These are phyloP conservation scores for Malacoraja senta DNA, from an alignment of 2,797 vertebrate species.

Conservation along the genomic window DNA sequence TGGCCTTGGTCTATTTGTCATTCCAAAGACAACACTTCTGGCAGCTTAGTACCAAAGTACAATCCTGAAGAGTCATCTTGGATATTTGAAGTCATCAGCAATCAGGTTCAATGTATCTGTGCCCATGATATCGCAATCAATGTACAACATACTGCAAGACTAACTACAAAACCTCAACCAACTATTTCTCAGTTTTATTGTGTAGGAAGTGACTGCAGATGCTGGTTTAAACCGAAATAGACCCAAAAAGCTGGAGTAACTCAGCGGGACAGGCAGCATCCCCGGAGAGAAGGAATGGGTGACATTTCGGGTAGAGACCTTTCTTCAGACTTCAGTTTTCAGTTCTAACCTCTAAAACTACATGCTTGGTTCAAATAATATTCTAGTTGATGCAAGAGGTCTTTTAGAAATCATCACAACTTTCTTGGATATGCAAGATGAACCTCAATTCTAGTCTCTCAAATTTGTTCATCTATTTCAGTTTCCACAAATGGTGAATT, in stretches of 20 bases:
- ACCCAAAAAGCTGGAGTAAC: no score
- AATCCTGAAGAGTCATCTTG: no score
- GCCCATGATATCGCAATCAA: not conserved
- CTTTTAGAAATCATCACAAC: not conserved
- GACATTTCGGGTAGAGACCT: no score
- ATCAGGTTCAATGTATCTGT: not conserved
- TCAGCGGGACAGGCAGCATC: no score
- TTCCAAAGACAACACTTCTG: no score
- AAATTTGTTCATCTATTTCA: not conserved
- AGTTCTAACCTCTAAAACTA: not conserved
- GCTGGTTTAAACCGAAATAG: no score
- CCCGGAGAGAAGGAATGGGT: no score
- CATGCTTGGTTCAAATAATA: not conserved
- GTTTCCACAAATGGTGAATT: not conserved
- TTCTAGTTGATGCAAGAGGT: not conserved
- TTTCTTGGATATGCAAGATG: not conserved
- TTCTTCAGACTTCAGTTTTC: not conserved
- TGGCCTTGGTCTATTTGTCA: no score
- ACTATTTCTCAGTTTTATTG: not conserved
- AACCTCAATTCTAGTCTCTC: not conserved
- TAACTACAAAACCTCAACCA: not conserved
- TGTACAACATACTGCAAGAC: not conserved
- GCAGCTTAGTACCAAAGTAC: no score
- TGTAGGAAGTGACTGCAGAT: no score
- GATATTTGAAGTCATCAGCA: not conserved